These are phyloP conservation scores for Cataglyphis cursor DNA, from an alignment of 2,888 invertebrate species.

Conservation along the genomic window DNA sequence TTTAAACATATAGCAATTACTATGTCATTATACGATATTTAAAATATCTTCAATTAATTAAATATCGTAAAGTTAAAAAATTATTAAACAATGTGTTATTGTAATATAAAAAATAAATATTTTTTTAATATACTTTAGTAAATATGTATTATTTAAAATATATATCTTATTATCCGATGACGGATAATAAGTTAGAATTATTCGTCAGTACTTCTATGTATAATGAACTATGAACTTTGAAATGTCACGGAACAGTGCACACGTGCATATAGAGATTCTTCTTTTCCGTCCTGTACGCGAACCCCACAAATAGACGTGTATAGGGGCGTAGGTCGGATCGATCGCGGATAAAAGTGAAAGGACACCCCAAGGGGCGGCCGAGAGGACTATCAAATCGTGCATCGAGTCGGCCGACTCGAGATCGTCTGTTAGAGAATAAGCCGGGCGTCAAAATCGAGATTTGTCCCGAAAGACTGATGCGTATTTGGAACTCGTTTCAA, in stretches of 20 bases:
- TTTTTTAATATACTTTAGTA: background rate
- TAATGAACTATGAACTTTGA: slow-evolving; percentile 78
- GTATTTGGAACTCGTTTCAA: background rate
- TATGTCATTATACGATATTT: background rate
- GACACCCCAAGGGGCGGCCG: slow-evolving; percentile 59
- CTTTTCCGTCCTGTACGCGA: slow-evolving; percentile 55
- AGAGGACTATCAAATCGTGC: slow-evolving; percentile 67
- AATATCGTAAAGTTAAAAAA: background rate
- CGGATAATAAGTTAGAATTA: slow-evolving; percentile 51
- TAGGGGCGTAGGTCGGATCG: slow-evolving; percentile 78
- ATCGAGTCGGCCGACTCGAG: slow-evolving; percentile 15
- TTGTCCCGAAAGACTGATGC: slow-evolving; percentile 39
- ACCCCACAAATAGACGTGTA: slow-evolving; percentile 62
- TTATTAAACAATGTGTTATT: background rate
- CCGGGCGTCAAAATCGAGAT: slow-evolving; percentile 55
- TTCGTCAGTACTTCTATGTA: slow-evolving; percentile 13
- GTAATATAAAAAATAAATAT: background rate
- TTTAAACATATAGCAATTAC: background rate
- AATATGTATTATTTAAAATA: background rate
- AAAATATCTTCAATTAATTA: background rate
- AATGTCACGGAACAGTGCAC: slow-evolving; percentile 67
- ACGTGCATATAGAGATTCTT: slow-evolving; percentile 50
- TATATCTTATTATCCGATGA: background rate
- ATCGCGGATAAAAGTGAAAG: slow-evolving; percentile 80
- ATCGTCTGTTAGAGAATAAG: slow-evolving; percentile 29